Evolutionary conservation across 2,113 vertebrate species (phyloP), one percentile per base, ranked within the genome.

Genomic region (Climacteris rufus): DNA sequence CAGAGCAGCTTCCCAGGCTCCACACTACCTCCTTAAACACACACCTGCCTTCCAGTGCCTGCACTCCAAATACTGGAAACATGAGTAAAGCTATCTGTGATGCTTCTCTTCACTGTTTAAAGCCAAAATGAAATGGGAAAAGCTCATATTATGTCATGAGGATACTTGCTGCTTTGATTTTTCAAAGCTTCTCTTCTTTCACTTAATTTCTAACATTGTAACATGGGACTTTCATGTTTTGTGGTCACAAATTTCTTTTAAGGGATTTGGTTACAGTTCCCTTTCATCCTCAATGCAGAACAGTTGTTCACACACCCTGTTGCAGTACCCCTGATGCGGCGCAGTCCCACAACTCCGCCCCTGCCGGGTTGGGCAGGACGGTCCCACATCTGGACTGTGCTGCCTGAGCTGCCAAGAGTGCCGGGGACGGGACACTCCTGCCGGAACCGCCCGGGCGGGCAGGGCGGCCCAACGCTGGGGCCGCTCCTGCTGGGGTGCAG

Each of bases 141-240:
- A 75, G 54, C 18, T 85, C 81, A 86, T 87, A 74, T 81, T 83
- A 59, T 70, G 84, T 59, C 74, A 79, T 10, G 33, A 88, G 87
- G 75, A 83, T 56, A 63, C 35, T 44, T 83, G 63, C 57, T 76
- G 35, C 87, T 95, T 94, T 94, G 71, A 95, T 94, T 93, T 93
- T 91, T 94, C 96, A 95, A 94, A 95, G 31, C 56, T 91, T 89
- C 83, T 76, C 44, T 84, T 79, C 76, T 91, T 78, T 89, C 77
- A 52, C 37, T 85, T 92, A 21, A 60, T 91, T 94, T 93, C 56
- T 87, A 75, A 87, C 90, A 54, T 22, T 86, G 52, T 90, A 90
- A 83, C 3, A 2, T 31, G 21, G 47, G 89, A 77, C 83, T 93
- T 96, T 77, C 69, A 89, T 68, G 90, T 84, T 82, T 64, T 89